Evolutionary conservation across 2,888 invertebrate species (phyloP).

Genomic region (Ischnura elegans): DNA sequence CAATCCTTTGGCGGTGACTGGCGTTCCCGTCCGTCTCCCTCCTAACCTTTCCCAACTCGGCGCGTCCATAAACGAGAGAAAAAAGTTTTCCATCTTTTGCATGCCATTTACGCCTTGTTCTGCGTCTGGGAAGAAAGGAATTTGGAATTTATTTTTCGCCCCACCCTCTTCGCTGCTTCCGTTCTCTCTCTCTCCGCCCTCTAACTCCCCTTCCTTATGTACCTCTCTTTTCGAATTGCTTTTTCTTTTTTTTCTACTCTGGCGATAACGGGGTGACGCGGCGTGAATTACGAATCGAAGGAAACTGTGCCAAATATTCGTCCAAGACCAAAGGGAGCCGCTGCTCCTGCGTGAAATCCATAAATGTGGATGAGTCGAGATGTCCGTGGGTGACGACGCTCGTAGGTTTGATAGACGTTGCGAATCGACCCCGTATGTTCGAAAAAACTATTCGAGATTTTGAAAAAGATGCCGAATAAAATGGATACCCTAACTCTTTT

Average conservation of each 20-base stretch:
- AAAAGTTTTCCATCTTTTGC: constrained; percentile 22
- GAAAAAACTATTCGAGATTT: not conserved
- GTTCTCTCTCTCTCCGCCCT: not conserved
- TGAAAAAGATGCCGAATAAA: not conserved
- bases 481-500: not conserved
- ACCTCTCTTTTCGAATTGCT: too few species aligned
- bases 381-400: not conserved
- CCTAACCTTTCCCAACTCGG: constrained; percentile 61
- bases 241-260: constrained; percentile 2
- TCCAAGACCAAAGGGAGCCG: constrained; percentile 48
- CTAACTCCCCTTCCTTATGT: not conserved
- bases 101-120: constrained; percentile 37
- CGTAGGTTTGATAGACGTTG: not conserved
- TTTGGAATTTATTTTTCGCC: not conserved
- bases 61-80: constrained; percentile 32
- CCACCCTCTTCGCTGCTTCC: not conserved
- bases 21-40: constrained; percentile 29
- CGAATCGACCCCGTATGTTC: not conserved
- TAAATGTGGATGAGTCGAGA: constrained; percentile 46
- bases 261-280: constrained; percentile 42
- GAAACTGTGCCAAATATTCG: constrained; percentile 55
- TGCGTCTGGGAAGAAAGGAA: constrained; percentile 41
- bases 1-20: constrained; percentile 37
- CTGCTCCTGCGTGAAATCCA: constrained; percentile 54
- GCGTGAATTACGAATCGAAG: not conserved